Base-by-base conservation (phyloP, 2,888 invertebrate species). In the Arge pagana region DNA sequence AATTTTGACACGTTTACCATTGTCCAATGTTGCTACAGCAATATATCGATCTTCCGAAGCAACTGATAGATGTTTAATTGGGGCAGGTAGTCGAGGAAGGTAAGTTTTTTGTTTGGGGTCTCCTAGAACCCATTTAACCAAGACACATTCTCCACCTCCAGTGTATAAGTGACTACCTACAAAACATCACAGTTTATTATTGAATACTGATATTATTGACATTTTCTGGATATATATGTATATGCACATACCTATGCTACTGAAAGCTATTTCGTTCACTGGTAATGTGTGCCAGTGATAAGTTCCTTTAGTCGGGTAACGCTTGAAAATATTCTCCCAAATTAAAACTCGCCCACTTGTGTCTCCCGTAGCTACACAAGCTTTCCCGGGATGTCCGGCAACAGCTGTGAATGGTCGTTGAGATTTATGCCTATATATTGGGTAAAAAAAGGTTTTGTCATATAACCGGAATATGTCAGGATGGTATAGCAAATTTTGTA, bases 251-350 rank as follows among this genome's bases (percentile, higher is more conserved):
- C 75, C 76, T 51, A 70, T 72, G 60, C 64, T 72, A 8, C 89
- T 85, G 67, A 90, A 91, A 1, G 79, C 77, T 11, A 92, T 68
- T 66, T 86, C 83, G 36, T 80, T 79, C 0, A 90, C 85, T 24
- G 85, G 82, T 40, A 89, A 78, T 3, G 85, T 83, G 75, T 92
- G 92, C 92, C 92, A 92, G 70, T 91, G 90, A 64, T 82, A 84
- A 1, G 82, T 71, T 1, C 82, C 77, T 65, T 81, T 77, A 7
- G 74, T 54, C 21, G 69, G 63, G 59, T 55, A 58, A 13, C 50
- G 37, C 33, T 63, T 58, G 23, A 61, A 75, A 40, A 84, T 72
- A 50, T 78, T 74, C 42, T 79, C 82, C 86, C 88, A 89, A 8
- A 88, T 66, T 13, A 83, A 64, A 13, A 89, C 80, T 51, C 83